Conservation (phyloP, 1,140 invertebrate species). For the Cotesia chilonis region DNA sequence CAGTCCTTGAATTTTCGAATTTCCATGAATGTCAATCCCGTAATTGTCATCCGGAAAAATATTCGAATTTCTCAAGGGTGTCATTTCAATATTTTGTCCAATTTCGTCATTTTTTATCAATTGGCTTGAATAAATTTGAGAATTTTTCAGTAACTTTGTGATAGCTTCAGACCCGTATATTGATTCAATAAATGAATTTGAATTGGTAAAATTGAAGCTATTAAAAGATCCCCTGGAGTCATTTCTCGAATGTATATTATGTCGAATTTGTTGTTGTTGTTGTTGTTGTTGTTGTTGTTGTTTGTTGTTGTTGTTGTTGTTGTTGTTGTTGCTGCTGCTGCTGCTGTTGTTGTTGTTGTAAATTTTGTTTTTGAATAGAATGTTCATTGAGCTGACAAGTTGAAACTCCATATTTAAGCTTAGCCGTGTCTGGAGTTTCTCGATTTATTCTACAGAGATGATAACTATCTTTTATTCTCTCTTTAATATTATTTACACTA, state of each 20-base stretch:
- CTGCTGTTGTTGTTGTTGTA: neutral
- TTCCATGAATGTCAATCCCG: slow-evolving; percentile 30
- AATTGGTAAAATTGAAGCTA: slow-evolving; percentile 42
- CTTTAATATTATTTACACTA: slow-evolving; percentile 38
- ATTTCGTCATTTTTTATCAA: slow-evolving; percentile 42
- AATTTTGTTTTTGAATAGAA: too few relatives aligned
- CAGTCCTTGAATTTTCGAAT: slow-evolving; percentile 46
- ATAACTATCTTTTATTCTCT: slow-evolving; percentile 39
- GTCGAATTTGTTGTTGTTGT: slow-evolving; percentile 32
- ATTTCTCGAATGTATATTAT: slow-evolving; percentile 42
- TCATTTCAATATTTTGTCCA: slow-evolving; percentile 53
- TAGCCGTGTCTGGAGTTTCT: slow-evolving; percentile 18
- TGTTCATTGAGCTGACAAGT: slow-evolving; percentile 9
- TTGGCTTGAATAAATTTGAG: slow-evolving; percentile 46
- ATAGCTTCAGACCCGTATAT: slow-evolving; percentile 50
- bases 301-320: slow-evolving; percentile 24
- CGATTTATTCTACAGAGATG: slow-evolving; percentile 30
- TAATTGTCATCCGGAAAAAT: slow-evolving; percentile 30
- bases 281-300: neutral
- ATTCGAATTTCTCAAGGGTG: slow-evolving; percentile 45
- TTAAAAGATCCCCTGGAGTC: slow-evolving; percentile 39
- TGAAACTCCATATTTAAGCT: slow-evolving; percentile 18
- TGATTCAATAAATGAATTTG: slow-evolving; percentile 50
- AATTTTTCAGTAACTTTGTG: slow-evolving; percentile 47
- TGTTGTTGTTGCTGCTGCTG: neutral